phyloP scores from a whole-genome alignment of 2,888 invertebrate species.

The Dolichomitus sp. region DNA sequence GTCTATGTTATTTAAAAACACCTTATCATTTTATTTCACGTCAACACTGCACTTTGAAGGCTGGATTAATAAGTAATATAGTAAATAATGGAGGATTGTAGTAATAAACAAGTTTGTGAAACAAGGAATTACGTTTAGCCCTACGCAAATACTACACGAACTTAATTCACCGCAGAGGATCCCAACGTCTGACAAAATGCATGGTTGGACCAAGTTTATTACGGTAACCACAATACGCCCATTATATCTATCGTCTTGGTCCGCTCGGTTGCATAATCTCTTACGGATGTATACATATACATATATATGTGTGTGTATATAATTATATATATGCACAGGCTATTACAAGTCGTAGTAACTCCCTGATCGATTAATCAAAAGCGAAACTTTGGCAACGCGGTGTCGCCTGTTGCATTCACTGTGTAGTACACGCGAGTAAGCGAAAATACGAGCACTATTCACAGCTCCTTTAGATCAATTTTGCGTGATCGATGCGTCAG shows the following conservation, averaged over 20 bases:
- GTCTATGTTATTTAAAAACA: background rate
- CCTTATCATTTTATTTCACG: background rate
- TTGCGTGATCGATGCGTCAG: background rate
- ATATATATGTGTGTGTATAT: slow-evolving; percentile 5
- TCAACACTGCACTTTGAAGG: background rate
- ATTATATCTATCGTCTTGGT: slow-evolving; percentile 34
- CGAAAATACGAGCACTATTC: slow-evolving; percentile 21
- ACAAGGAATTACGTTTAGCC: background rate
- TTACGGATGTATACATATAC: slow-evolving; percentile 8
- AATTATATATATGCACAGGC: slow-evolving; percentile 7
- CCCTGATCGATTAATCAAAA: slow-evolving; percentile 80
- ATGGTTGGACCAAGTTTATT: slow-evolving; percentile 32
- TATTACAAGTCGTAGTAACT: slow-evolving; percentile 57
- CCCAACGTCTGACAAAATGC: slow-evolving; percentile 17
- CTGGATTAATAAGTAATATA: background rate
- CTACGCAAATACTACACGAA: slow-evolving; percentile 2
- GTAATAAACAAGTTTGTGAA: background rate
- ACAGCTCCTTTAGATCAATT: no score
- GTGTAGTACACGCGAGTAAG: slow-evolving; percentile 50
- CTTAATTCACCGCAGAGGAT: slow-evolving; percentile 21
- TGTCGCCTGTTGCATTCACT: slow-evolving; percentile 83
- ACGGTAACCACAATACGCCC: slow-evolving; percentile 43
- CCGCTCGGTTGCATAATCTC: background rate
- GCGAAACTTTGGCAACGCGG: slow-evolving; percentile 81
- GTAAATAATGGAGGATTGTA: background rate